Percentiles rank a stretch among this genome's conserved stretches.
Conservation (phyloP, 2,888 invertebrate species). For the Drosophila nr. fundita region DNA sequence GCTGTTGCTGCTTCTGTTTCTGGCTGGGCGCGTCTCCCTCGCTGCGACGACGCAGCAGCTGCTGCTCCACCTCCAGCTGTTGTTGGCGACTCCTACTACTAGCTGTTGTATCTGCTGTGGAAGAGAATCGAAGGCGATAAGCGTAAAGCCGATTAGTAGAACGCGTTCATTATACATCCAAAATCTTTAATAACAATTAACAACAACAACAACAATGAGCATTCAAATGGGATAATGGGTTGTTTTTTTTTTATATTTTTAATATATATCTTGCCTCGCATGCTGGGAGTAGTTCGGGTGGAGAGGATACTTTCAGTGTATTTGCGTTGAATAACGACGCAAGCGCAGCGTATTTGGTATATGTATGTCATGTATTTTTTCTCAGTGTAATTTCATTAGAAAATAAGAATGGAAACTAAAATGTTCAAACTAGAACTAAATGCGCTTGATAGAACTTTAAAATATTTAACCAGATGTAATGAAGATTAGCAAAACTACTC, state of each 20-base stretch:
- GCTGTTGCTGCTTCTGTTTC: constrained; percentile 69
- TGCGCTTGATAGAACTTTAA: constrained; percentile 25
- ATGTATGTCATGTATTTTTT: constrained; percentile 44
- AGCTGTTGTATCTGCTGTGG: constrained; percentile 56
- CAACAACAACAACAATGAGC: constrained; percentile 52
- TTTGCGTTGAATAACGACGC: constrained; percentile 44
- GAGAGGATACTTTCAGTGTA: constrained; percentile 1
- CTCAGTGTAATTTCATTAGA: constrained; percentile 67
- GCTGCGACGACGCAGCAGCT: constrained; percentile 87
- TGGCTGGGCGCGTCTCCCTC: constrained; percentile 87
- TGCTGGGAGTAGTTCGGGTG: constrained; percentile 29
- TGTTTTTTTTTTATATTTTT: neutral
- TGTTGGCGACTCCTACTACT: constrained; percentile 50
- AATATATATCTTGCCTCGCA: constrained; percentile 18
- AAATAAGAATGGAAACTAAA: constrained; percentile 31
- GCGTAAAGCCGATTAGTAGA: constrained; percentile 1
- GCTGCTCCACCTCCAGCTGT: constrained; percentile 80
- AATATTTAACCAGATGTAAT: constrained; percentile 14
- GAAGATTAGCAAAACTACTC: constrained; percentile 40
- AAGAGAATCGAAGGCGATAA: neutral
- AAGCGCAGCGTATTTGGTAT: constrained; percentile 38
- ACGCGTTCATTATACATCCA: neutral
- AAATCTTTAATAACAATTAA: constrained; percentile 1
- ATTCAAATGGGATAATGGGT: constrained; percentile 39
- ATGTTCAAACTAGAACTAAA: constrained; percentile 21